A percentile compares a stretch with the other conserved stretches of the same genome.
Conservation (phyloP, 2,888 invertebrate genomes). For the Andrena bicolor region DNA sequence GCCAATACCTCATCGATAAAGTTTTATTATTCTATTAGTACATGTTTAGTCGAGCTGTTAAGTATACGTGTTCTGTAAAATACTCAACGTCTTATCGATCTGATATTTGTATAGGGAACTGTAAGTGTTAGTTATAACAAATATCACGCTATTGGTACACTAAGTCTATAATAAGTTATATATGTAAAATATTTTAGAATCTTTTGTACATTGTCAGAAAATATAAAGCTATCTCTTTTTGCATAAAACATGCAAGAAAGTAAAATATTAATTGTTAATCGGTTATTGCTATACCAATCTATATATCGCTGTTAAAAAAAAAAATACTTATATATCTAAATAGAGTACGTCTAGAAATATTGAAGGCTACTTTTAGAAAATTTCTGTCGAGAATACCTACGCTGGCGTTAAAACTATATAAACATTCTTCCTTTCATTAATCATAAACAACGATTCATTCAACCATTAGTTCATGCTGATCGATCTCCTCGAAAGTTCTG, state of each 20-base stretch:
- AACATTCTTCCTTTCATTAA: background rate
- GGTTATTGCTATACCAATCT: background rate
- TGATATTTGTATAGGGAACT: conserved; percentile 8
- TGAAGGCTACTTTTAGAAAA: conserved; percentile 1
- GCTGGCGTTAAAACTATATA: background rate
- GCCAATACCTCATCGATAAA: background rate
- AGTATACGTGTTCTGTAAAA: conserved; percentile 11
- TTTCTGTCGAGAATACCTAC: background rate
- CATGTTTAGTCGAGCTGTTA: background rate
- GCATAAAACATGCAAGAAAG: conserved; percentile 5
- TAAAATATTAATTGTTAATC: background rate
- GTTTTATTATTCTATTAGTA: conserved; percentile 11
- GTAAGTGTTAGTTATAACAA: conserved; percentile 15
- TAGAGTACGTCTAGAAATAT: background rate
- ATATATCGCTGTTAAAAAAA: conserved; percentile 6
- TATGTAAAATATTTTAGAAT: conserved; percentile 1
- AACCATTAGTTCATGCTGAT: conserved; percentile 77
- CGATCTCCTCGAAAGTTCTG: conserved; percentile 79
- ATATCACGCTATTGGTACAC: conserved; percentile 10
- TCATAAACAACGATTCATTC: conserved; percentile 66
- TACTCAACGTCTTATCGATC: background rate
- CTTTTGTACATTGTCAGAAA: background rate
- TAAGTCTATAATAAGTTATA: conserved; percentile 42
- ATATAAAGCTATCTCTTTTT: conserved; percentile 13
- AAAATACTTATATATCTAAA: background rate